Percentiles rank a stretch among this genome's conserved stretches.
Conservation (phyloP, 2,797 vertebrate species). For the Muraenolepis orangiensis region DNA sequence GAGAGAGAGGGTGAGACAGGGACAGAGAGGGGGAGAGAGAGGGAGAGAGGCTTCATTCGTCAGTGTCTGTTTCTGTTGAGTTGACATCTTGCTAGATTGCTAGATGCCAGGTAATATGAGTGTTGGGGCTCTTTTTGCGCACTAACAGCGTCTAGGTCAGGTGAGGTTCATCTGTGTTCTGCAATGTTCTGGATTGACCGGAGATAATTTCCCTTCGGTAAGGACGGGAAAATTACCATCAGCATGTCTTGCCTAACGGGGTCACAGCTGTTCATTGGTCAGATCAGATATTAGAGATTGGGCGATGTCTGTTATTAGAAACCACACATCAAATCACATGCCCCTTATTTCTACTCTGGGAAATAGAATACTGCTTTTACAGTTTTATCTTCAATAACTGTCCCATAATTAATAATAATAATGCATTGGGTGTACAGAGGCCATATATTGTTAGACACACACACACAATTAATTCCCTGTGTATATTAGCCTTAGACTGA, state of each 20-base stretch:
- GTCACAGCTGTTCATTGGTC: not conserved
- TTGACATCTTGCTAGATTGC: conserved; percentile 17
- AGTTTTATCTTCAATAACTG: too few relatives aligned
- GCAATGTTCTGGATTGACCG: too few relatives aligned
- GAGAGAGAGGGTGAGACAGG: too few relatives aligned
- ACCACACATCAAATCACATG: not conserved
- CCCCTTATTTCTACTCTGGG: not conserved
- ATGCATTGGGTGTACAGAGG: not conserved
- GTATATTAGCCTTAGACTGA: not conserved
- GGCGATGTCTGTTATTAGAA: not conserved
- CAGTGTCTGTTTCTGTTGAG: conserved; percentile 39
- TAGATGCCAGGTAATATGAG: not conserved
- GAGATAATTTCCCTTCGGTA: not conserved
- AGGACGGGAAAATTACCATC: not conserved
- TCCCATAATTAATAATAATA: not conserved
- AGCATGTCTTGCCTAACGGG: not conserved
- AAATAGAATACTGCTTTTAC: too few relatives aligned
- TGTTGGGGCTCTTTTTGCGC: not conserved
- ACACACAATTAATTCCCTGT: not conserved
- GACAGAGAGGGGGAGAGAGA: too few relatives aligned
- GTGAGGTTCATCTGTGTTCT: not conserved
- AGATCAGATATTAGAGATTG: not conserved
- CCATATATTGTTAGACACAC: not conserved
- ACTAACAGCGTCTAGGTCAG: not conserved
- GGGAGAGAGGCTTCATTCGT: conserved; percentile 49